Percentiles rank a stretch among this genome's conserved stretches.
Conservation (phyloP, 2,888 invertebrate genomes). For the Ectropis crepuscularia region DNA sequence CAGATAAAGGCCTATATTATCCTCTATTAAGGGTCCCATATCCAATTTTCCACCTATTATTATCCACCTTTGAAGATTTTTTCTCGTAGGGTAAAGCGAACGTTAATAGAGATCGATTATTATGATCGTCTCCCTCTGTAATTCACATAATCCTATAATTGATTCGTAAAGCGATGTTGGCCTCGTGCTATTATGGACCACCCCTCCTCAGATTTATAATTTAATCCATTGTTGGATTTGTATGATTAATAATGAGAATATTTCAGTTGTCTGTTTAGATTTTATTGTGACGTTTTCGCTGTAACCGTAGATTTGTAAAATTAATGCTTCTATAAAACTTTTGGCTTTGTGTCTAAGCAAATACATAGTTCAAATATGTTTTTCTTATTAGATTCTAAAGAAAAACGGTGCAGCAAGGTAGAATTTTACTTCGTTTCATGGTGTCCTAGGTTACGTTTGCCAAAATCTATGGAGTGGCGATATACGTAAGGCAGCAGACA, state of each 20-base stretch:
- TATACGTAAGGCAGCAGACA: no score
- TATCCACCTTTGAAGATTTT: conserved; percentile 45
- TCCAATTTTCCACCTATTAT: conserved; percentile 41
- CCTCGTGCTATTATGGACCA: conserved; percentile 67
- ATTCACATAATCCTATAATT: conserved; percentile 77
- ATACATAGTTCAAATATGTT: no score
- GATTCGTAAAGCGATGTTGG: conserved; percentile 72
- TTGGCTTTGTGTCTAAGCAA: no score
- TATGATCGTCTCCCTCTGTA: conserved; percentile 69
- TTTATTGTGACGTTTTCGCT: conserved; percentile 5
- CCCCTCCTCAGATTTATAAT: conserved; percentile 71
- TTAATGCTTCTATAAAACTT: not conserved
- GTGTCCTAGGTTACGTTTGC: no score
- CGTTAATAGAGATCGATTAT: conserved; percentile 69
- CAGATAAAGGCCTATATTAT: conserved; percentile 22
- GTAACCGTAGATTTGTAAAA: not conserved
- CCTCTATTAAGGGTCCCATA: conserved; percentile 34
- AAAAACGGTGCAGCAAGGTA: no score
- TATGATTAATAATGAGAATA: conserved; percentile 65
- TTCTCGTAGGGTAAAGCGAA: conserved; percentile 49
- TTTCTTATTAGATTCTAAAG: no score
- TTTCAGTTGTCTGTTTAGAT: conserved; percentile 39
- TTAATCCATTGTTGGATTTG: conserved; percentile 69
- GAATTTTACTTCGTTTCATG: no score
- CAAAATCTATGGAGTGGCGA: no score